Base-by-base conservation (phyloP, 2,113 vertebrate species). In the Puffinus mauretanicus region DNA sequence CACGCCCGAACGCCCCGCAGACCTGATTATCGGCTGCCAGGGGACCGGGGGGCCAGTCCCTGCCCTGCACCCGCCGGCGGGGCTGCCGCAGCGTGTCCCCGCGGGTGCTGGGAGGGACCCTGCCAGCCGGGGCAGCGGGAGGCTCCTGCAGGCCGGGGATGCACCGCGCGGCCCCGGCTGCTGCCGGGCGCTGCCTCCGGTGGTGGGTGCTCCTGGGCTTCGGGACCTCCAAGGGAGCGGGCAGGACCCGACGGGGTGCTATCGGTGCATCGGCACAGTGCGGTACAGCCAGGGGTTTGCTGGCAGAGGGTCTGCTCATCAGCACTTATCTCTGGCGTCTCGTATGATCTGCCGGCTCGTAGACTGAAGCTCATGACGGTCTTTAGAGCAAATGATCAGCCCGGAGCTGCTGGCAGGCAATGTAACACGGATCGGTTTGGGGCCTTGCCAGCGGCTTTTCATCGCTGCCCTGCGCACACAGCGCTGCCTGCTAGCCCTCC, bases 151-250 rank as follows among this genome's bases (percentile, higher is more conserved):
- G 71, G 40, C n/a, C 30, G 9, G 47, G 67, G 55, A 16, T 27
- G 8, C 14, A 4, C 8, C 0, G 1, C 36, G 7, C 3, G 1
- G 42, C 46, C 46, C 42, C 0, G 0, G 49, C 19, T 40, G 29
- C 10, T 36, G 15, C 29, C 4, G 7, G 60, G 26, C 0, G 1
- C 66, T 79, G 54, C 12, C 51, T 34, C 27, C 0, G 9, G 51
- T 4, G 0, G 6, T 26, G 40, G 52, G 26, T 30, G 47, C 69
- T 34, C 10, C 60, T 17, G 60, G 13, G n/a, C 55, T n/a, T 36
- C 4, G 22, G 20, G 36, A 61, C 51, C 42, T 19, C 34, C 3
- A 1, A 4, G 65, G 52, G 34, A 32, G 38, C 6, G 1, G 36
- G 36, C 72, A 27, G 66, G 71, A 69, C 44, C 42, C 7, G 6